Base-by-base conservation (phyloP, 2,888 invertebrate genomes). In the Cremastinae sp. region DNA sequence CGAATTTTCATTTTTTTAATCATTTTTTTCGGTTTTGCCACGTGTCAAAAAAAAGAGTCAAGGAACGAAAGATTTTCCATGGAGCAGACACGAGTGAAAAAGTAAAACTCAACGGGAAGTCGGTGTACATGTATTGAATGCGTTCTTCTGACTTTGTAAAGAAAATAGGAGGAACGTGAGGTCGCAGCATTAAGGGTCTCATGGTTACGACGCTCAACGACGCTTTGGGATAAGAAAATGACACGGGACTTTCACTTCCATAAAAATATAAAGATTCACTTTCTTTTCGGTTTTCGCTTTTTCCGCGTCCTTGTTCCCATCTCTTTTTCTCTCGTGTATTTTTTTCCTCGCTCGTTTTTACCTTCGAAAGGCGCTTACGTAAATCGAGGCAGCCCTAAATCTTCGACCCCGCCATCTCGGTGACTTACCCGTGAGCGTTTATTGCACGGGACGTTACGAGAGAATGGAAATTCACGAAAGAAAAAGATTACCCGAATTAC, bases 241-340 rank as follows among this genome's bases (percentile, higher is more conserved):
- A 72, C 72, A 72, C 73, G 68, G 58, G 84, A 89, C 89, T 89
- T 89, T 89, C 88, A 85, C 89, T 83, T 74, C 86, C 87, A 87
- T 88, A 88, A 89, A 89, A 88, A 89, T 86, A 84, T 84, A 87
- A 86, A 83, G 82, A 53, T 81, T 82, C 61, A 51, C 73, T 78
- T 78, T 80, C 78, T 78, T 77, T 69, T 59, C 41, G 49, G 14
- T 53, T 45, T 61, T 70, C 20, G 59, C 59, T 56, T 69, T 59
- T 43, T 8, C 43, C 43, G 18, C 41, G 41, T 47, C 49, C 9
- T 20, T n/a, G 16, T 35, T 37, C 55, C 4, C 47, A 10, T 2
- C 12, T 49, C 35, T 66, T 41, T 62, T 20, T 65, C 71, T 28
- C 47, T 61, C 28, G 28, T 3, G 28, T 5, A 28, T 59, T 14